Percentiles rank a stretch among this genome's conserved stretches.
Conservation (phyloP, 1,140 invertebrate species). For the Monochamus saltuarius region DNA sequence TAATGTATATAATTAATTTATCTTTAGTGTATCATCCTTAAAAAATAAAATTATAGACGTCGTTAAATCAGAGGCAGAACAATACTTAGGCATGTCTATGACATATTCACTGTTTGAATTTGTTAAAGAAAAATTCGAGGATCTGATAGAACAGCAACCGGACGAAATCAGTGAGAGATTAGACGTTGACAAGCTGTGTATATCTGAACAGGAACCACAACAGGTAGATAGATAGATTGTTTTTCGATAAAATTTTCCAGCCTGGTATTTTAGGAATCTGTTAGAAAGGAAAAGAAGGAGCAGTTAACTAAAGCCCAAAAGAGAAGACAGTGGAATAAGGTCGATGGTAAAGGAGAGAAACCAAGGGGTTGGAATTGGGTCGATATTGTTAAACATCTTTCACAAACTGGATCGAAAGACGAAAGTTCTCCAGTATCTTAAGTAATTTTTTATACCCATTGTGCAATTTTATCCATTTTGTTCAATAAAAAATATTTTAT, state of each 20-base stretch:
- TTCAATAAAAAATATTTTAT: not conserved
- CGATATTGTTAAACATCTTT: slow-evolving; percentile 91
- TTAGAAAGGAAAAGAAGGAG: slow-evolving; percentile 65
- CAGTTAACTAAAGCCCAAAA: slow-evolving; percentile 92
- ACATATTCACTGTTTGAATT: slow-evolving; percentile 93
- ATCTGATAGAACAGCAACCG: slow-evolving; percentile 71
- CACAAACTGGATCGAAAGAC: slow-evolving; percentile 72
- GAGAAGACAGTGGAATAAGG: slow-evolving; percentile 78
- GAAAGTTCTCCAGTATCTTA: slow-evolving; percentile 48
- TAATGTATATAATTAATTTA: too few species aligned
- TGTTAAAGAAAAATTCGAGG: slow-evolving; percentile 78
- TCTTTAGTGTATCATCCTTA: slow-evolving; percentile 64
- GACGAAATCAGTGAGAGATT: slow-evolving; percentile 53
- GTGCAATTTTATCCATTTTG: not conserved
- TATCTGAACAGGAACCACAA: slow-evolving; percentile 48
- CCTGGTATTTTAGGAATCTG: slow-evolving; percentile 15
- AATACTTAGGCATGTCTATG: slow-evolving; percentile 86
- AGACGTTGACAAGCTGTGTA: slow-evolving; percentile 52
- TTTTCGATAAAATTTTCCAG: not conserved
- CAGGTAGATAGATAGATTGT: slow-evolving; percentile 32
- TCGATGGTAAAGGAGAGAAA: slow-evolving; percentile 79
- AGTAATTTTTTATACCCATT: not conserved
- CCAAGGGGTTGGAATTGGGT: slow-evolving; percentile 93
- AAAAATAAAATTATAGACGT: slow-evolving; percentile 70
- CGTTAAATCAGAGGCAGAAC: slow-evolving; percentile 71